Conservation (phyloP, 2,797 vertebrate genomes). For the Enteromius argenteus region DNA sequence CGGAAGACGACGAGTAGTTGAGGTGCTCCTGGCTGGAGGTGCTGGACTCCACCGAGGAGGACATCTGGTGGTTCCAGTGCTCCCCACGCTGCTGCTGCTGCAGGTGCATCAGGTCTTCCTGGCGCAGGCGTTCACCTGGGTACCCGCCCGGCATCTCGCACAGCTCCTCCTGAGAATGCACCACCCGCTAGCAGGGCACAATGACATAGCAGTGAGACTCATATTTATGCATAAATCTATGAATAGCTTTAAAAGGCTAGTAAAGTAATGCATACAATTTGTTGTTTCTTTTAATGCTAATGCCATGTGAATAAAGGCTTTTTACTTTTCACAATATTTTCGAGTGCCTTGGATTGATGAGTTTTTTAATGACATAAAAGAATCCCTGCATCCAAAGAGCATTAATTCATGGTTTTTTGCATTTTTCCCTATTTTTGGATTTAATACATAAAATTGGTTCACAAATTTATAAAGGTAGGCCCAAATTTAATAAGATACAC, state of each 20-base stretch:
- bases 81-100: slow-evolving; percentile 75
- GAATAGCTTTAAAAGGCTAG: neutral
- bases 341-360: too few species aligned
- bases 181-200: slow-evolving; percentile 78
- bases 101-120: slow-evolving; percentile 79
- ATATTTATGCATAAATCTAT: neutral
- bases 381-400: too few species aligned
- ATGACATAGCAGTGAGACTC: slow-evolving; percentile 4
- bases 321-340: too few species aligned
- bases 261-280: neutral
- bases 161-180: slow-evolving; percentile 92
- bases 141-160: slow-evolving; percentile 77
- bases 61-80: slow-evolving; percentile 83
- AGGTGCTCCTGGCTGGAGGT: slow-evolving; percentile 96
- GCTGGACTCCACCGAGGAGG: slow-evolving; percentile 91
- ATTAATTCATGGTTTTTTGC: too few species aligned
- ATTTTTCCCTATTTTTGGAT: too few species aligned
- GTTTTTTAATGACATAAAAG: too few species aligned
- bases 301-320: too few species aligned
- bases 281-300: too few species aligned
- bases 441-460: neutral
- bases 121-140: slow-evolving; percentile 70
- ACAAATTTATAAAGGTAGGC: too few species aligned
- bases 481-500: too few species aligned
- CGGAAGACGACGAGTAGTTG: slow-evolving; percentile 86